Conservation (phyloP, 2,888 invertebrate species). For the Athrips mouffetella region DNA sequence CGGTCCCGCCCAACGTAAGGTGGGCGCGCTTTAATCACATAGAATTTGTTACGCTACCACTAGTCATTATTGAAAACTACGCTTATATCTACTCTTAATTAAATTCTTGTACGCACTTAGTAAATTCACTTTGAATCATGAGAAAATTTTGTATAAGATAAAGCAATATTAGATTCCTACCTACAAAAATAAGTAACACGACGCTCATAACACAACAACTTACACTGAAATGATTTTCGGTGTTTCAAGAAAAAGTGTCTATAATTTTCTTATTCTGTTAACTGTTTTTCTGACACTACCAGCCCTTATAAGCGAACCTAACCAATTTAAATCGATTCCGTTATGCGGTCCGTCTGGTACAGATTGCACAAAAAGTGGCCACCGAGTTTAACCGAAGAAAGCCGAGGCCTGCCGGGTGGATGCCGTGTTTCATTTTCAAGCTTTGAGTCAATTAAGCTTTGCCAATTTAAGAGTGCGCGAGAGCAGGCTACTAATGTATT, state of each 20-base stretch:
- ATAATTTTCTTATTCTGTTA: slow-evolving; percentile 6
- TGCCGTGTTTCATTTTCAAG: slow-evolving; percentile 64
- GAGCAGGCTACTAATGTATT: slow-evolving; percentile 70
- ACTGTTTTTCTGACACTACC: slow-evolving; percentile 32
- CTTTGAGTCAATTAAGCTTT: slow-evolving; percentile 75
- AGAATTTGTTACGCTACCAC: slow-evolving; percentile 36
- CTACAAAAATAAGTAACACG: no score
- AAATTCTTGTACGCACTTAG: slow-evolving; percentile 26
- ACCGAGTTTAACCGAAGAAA: slow-evolving; percentile 29
- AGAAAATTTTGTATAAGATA: slow-evolving; percentile 7
- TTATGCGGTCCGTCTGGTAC: slow-evolving; percentile 38
- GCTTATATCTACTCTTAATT: slow-evolving; percentile 37
- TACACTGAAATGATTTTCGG: background rate
- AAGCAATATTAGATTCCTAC: slow-evolving; percentile 2
- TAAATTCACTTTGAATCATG: slow-evolving; percentile 14
- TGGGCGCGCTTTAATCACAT: slow-evolving; percentile 33
- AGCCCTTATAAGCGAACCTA: slow-evolving; percentile 41
- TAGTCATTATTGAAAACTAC: slow-evolving; percentile 33
- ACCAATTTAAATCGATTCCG: slow-evolving; percentile 53
- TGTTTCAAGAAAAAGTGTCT: background rate
- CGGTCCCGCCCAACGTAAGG: slow-evolving; percentile 20
- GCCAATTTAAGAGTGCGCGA: slow-evolving; percentile 69
- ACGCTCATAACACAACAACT: no score
- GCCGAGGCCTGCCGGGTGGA: slow-evolving; percentile 28
- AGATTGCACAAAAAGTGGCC: slow-evolving; percentile 54